Conservation (phyloP, 2,797 vertebrate species). For the Semotilus atromaculatus region DNA sequence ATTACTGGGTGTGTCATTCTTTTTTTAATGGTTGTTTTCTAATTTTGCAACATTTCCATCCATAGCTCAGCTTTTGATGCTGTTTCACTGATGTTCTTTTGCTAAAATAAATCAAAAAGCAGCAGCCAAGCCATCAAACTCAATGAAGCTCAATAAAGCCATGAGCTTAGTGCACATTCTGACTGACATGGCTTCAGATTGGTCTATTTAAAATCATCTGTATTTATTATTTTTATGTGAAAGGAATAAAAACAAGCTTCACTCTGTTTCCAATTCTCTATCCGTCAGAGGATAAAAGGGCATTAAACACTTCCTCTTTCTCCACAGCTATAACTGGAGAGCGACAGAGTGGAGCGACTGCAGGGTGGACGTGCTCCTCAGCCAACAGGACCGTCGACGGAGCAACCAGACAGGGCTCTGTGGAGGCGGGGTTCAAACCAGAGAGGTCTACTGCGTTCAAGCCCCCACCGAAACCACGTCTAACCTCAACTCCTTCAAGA, state of each 20-base stretch:
- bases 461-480: constrained; percentile 76
- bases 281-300: constrained; percentile 12
- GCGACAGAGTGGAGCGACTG: constrained; percentile 93
- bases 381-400: constrained; percentile 92
- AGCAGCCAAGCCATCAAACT: constrained; percentile 15
- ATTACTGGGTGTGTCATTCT: neutral
- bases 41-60: neutral
- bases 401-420: constrained; percentile 93
- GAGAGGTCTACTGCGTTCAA: constrained; percentile 91
- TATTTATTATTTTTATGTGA: constrained; percentile 27
- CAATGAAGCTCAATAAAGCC: constrained; percentile 33
- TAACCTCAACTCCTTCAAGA: constrained; percentile 78
- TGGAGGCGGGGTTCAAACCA: constrained; percentile 89
- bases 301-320: constrained; percentile 23
- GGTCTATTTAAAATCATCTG: constrained; percentile 29
- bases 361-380: constrained; percentile 89
- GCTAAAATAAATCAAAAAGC: constrained; percentile 43
- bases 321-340: constrained; percentile 88
- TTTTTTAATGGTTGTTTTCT: constrained; percentile 20
- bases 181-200: neutral
- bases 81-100: constrained; percentile 23
- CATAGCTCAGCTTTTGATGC: constrained; percentile 2
- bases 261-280: neutral
- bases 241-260: neutral
- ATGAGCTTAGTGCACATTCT: constrained; percentile 4